Conservation (phyloP, 2,797 vertebrate species). For the Clangula hyemalis region DNA sequence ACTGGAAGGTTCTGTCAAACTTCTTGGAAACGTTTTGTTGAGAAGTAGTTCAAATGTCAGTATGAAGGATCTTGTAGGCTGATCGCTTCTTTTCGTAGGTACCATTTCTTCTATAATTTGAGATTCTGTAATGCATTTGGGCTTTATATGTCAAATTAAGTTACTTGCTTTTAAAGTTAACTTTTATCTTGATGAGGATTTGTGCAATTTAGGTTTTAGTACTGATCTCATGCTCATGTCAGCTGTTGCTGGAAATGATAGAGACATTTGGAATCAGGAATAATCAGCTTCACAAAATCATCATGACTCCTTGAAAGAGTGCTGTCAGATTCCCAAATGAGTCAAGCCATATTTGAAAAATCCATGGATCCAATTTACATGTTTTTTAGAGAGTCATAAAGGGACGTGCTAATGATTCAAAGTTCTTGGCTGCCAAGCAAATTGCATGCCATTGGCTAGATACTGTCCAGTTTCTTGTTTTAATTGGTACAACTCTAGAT, state of each 20-base stretch:
- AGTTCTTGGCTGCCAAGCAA: not conserved
- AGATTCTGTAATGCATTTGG: not conserved
- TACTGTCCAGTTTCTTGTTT: not conserved
- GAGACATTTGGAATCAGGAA: constrained; percentile 33
- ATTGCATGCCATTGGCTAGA: not conserved
- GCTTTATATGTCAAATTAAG: not conserved
- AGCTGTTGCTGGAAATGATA: constrained; percentile 23
- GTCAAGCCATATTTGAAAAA: constrained; percentile 13
- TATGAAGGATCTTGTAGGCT: not conserved
- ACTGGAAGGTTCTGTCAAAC: not conserved
- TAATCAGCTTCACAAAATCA: not conserved
- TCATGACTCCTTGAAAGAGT: not conserved
- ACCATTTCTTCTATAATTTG: not conserved
- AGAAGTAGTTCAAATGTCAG: not conserved
- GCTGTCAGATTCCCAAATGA: constrained; percentile 26
- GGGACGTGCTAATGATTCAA: not conserved
- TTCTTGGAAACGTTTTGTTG: not conserved
- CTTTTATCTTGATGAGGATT: not conserved
- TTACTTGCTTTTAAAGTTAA: constrained; percentile 14
- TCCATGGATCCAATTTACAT: not conserved
- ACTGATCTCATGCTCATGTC: not conserved
- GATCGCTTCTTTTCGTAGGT: not conserved
- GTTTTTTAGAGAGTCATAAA: not conserved
- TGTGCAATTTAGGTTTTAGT: constrained; percentile 16
- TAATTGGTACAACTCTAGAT: not conserved